phyloP scores from a whole-genome alignment of 2,113 vertebrate species.

The Pelmatolapia mariae region DNA sequence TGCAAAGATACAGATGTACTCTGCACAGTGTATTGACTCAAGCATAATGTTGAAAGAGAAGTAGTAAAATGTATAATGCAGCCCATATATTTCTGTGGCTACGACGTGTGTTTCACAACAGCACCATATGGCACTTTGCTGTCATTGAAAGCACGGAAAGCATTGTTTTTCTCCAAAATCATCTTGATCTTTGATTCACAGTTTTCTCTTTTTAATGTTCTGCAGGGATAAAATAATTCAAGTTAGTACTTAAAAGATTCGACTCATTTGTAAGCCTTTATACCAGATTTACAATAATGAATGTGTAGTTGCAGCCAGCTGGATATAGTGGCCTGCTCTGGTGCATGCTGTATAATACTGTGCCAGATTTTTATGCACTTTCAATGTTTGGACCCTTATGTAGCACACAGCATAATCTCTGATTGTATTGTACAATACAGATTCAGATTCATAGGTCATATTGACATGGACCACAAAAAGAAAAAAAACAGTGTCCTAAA shows the following conservation, averaged over 20 bases:
- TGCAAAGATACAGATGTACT: slow-evolving; percentile 2
- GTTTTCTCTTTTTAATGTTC: background rate
- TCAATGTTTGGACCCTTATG: background rate
- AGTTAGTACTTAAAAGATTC: background rate
- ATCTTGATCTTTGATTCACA: background rate
- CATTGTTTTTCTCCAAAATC: background rate
- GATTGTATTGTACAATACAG: background rate
- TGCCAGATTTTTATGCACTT: background rate
- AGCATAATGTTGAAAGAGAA: background rate
- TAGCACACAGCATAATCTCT: background rate
- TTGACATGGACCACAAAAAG: background rate
- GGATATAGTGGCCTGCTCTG: background rate
- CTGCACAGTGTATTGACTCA: background rate
- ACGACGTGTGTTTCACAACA: background rate
- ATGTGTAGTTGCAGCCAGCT: background rate
- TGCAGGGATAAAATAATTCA: background rate
- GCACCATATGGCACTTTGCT: background rate
- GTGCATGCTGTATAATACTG: background rate
- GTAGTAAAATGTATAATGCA: background rate
- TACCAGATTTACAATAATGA: background rate
- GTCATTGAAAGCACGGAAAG: background rate
- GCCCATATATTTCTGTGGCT: background rate
- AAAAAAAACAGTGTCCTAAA: background rate
- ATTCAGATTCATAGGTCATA: background rate
- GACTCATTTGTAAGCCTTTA: background rate